Percentiles rank a stretch among this genome's conserved stretches.
Evolutionary conservation across 2,888 invertebrate genomes (phyloP).

Genomic region (Drosophila eohydei): DNA sequence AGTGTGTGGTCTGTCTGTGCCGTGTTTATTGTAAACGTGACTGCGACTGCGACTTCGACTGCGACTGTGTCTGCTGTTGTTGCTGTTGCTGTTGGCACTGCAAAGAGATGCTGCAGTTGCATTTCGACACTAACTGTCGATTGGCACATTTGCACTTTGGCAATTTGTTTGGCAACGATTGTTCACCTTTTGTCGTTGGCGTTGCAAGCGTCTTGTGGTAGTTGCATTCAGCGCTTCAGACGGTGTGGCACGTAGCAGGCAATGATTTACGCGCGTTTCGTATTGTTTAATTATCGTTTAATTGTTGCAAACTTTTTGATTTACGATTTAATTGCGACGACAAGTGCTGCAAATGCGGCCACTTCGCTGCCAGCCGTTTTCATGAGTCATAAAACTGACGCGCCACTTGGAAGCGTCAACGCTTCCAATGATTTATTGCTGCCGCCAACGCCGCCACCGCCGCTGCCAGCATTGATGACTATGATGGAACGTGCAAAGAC

Average conservation of each 20-base stretch:
- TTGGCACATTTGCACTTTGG: conserved; percentile 78
- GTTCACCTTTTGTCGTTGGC: conserved; percentile 36
- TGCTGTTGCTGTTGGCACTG: conserved; percentile 33
- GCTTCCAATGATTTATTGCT: conserved; percentile 72
- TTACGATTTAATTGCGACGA: conserved; percentile 76
- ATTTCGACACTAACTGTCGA: conserved; percentile 66
- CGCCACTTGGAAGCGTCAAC: conserved; percentile 39
- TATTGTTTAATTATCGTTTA: conserved; percentile 78
- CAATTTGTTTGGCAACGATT: conserved; percentile 58
- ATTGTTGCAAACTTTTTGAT: conserved; percentile 77
- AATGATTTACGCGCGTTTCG: conserved; percentile 72
- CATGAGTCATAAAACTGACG: conserved; percentile 39
- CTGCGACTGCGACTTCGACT: conserved; percentile 49
- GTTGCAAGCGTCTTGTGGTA: conserved; percentile 29
- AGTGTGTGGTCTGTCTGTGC: conserved; percentile 29
- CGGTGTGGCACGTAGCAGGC: conserved; percentile 37
- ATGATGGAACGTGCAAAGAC: conserved; percentile 70
- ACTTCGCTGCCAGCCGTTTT: conserved; percentile 18
- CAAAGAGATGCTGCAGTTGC: conserved; percentile 25
- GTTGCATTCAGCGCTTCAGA: conserved; percentile 27
- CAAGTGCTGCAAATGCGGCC: conserved; percentile 60
- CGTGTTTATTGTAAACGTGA: conserved; percentile 77
- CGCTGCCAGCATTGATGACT: conserved; percentile 70
- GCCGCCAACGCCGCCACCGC: conserved; percentile 32
- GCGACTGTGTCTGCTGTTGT: conserved; percentile 56